Percentiles rank a stretch among this genome's conserved stretches.
Conservation (phyloP, 2,888 invertebrate species). For the Caenorhabditis becei region DNA sequence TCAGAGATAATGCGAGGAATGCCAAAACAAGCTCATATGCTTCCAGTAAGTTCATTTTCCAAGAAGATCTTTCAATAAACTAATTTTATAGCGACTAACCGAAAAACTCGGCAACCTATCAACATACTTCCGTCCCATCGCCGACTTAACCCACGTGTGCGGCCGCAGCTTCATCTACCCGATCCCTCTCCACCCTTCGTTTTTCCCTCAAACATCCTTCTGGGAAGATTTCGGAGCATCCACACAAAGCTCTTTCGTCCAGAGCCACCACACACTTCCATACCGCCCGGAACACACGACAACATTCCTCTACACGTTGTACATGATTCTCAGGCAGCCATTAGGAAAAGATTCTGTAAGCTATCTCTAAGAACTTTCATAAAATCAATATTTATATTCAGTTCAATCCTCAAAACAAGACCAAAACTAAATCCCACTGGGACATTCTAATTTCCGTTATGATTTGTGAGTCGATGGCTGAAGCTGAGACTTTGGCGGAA, state of each 20-base stretch:
- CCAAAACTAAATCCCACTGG: slow-evolving; percentile 45
- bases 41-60: slow-evolving; percentile 66
- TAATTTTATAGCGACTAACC: slow-evolving; percentile 64
- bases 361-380: too few relatives aligned
- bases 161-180: slow-evolving; percentile 69
- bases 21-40: slow-evolving; percentile 53
- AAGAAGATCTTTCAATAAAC: neutral
- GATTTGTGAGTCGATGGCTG: slow-evolving; percentile 67
- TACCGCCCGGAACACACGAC: slow-evolving; percentile 63
- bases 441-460: slow-evolving; percentile 57
- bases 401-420: slow-evolving; percentile 21
- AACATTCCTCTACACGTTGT: slow-evolving; percentile 72
- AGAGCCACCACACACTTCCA: slow-evolving; percentile 63
- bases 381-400: too few relatives aligned
- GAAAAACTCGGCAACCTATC: slow-evolving; percentile 58
- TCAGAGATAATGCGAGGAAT: slow-evolving; percentile 63
- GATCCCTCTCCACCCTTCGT: slow-evolving; percentile 66
- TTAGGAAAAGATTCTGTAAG: slow-evolving; percentile 72
- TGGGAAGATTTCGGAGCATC: slow-evolving; percentile 58
- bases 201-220: slow-evolving; percentile 48
- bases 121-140: slow-evolving; percentile 68
- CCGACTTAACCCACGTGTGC: slow-evolving; percentile 68
- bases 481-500: slow-evolving; percentile 58
- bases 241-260: slow-evolving; percentile 1
- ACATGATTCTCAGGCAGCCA: slow-evolving; percentile 78